A percentile compares a stretch with the other conserved stretches of the same genome.
These are phyloP conservation scores for Corapipo altera DNA, from an alignment of 2,113 vertebrate species.

Conservation along the genomic window DNA sequence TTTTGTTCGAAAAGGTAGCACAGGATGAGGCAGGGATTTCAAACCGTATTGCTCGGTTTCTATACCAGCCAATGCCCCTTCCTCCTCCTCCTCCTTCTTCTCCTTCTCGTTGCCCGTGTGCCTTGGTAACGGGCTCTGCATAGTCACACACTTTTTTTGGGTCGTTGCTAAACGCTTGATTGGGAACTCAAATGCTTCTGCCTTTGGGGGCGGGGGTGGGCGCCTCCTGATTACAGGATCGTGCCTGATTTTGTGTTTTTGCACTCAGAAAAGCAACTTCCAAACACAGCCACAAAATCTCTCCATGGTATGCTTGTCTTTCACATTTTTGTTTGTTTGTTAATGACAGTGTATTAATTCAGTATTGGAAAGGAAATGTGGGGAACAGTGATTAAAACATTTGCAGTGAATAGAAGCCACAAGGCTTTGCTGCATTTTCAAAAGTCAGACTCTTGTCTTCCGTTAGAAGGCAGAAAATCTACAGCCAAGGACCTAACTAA, in stretches of 20 bases:
- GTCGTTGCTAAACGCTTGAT: not conserved
- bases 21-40: not conserved
- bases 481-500: not conserved
- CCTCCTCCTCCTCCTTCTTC: not conserved
- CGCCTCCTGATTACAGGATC: not conserved
- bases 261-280: not conserved
- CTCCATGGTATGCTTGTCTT: accelerated
- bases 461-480: not conserved
- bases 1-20: not conserved
- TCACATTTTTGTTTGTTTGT: not conserved
- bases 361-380: not conserved
- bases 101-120: not conserved
- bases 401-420: not conserved
- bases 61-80: not conserved
- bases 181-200: not conserved
- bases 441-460: not conserved
- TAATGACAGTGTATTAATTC: not conserved
- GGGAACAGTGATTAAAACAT: not conserved
- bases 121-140: not conserved
- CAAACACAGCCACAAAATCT: not conserved
- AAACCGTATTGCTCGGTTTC: not conserved
- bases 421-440: not conserved
- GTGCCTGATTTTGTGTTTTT: not conserved
- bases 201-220: not conserved
- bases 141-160: not conserved